Percentiles rank a stretch among this genome's conserved stretches.
These are phyloP conservation scores for Bungarus multicinctus DNA, from an alignment of 2,113 vertebrate genomes.

Conservation along the genomic window DNA sequence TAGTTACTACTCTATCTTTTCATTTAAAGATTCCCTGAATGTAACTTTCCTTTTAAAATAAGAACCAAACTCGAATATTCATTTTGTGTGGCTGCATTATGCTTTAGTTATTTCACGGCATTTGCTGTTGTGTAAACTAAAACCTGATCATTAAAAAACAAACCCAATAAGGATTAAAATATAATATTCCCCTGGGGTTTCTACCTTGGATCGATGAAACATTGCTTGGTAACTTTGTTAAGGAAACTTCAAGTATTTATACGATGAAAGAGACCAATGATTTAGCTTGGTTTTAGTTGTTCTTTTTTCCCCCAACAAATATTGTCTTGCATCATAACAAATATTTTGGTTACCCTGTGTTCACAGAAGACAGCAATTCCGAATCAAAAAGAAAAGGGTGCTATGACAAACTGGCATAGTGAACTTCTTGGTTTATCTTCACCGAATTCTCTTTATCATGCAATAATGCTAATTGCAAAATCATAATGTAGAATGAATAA, in stretches of 20 bases:
- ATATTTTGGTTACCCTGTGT: not conserved
- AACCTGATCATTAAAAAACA: not conserved
- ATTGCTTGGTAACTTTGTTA: not conserved
- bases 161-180: not conserved
- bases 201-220: not conserved
- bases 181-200: not conserved
- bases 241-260: not conserved
- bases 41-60: not conserved
- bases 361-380: not conserved
- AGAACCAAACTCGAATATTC: not conserved
- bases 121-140: not conserved
- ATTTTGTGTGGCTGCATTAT: not conserved
- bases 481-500: not conserved
- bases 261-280: not conserved
- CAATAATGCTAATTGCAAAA: not conserved
- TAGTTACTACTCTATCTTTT: not conserved
- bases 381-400: not conserved
- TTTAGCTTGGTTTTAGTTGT: slow-evolving; percentile 13
- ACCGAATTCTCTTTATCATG: not conserved
- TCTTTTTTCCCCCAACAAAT: slow-evolving; percentile 21
- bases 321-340: not conserved
- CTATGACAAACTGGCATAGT: too few relatives aligned
- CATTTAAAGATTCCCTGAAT: not conserved
- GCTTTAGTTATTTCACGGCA: not conserved
- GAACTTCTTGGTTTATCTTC: not conserved